Base-by-base conservation (phyloP, 2,888 invertebrate species). In the Xestia ashworthii region DNA sequence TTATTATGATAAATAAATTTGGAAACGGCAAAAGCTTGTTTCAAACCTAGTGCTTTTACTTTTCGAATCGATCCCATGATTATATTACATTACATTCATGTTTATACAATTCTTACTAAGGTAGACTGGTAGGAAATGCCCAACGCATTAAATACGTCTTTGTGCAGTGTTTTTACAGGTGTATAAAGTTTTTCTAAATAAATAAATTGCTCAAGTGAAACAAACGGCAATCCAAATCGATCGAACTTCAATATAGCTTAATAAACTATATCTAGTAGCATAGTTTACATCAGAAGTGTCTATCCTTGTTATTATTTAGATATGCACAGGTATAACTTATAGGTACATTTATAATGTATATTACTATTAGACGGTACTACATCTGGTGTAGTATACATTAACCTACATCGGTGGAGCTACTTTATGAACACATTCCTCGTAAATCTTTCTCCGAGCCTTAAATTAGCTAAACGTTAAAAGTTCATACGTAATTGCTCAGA, bases 361-460 rank as follows among this genome's bases (percentile, higher is more conserved):
- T 76, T 58, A 73, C 32, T 71, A 82, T 84, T 73, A 82, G 50
- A 67, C 50, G n/a, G 55, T 67, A 83, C 82, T 84, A 80, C 75
- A 85, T 87, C 85, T 86, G 76, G 84, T 79, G 81, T 87, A 74
- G 81, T 78, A 89, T 76, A 86, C 90, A 92, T 93, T 93, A 93
- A 91, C 94, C 93, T 91, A 93, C 88, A 91, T 93, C 79, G 78
- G 66, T 76, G 46, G 71, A 87, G 71, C 76, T 82, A 81, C 72
- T 81, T 67, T 88, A 80, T 73, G 74, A 85, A 78, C 81, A 83
- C 81, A 87, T 89, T 83, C 86, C 85, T 86, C 71, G 81, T 86
- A 83, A 88, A 86, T 86, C 84, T 81, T 81, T 62, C 46, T 65
- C 73, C 67, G 69, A 81, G 84, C 76, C 81, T 84, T 84, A 87